Base-by-base conservation (phyloP, 2,797 vertebrate genomes). In the Aeoliscus strigatus region DNA sequence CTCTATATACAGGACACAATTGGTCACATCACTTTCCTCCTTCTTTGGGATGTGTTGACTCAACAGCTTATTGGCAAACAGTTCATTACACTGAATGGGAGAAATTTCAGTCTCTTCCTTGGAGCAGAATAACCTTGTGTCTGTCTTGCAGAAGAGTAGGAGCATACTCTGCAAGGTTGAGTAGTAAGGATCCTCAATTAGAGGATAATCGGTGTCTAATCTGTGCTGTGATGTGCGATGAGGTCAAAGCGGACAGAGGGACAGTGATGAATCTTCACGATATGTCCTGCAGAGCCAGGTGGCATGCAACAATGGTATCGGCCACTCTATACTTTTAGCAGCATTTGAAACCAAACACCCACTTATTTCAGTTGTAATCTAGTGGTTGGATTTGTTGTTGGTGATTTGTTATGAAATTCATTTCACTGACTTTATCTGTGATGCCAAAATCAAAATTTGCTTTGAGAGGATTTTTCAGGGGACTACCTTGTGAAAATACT, bases 251-350 rank as follows among this genome's bases (percentile, higher is more conserved):
- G 80, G 85, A 83, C 84, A 39, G 75, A 46, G 62, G 72, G 78
- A 85, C 74, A 80, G 80, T 85, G 82, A 87, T 87, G 80, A 83
- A 85, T 86, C 85, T 78, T 78, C 78, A 73, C 79, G 58, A 83
- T 79, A 75, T 57, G 63, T 79, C 79, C 77, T 79, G 45, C 66
- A 39, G 66, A 73, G 67, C 65, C 68, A 71, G 73, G 79, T 73
- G 56, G 47, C 65, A 43, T 57, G 51, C 31, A 53, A 59, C 57
- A 59, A 46, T 50, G 13, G 27, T 27, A 40, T 58, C 31, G 63
- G 56, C 48, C 50, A 48, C 55, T 66, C 61, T 28, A 21, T 31
- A 36, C 28, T 47, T 48, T 65, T 9, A 28, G 58, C 14, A 40
- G 17, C 23, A 43, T 30, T 14, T 9, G 27, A 41, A 27, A 40